Evolutionary conservation across 2,113 vertebrate species (phyloP).

Genomic region (Sapajus apella): DNA sequence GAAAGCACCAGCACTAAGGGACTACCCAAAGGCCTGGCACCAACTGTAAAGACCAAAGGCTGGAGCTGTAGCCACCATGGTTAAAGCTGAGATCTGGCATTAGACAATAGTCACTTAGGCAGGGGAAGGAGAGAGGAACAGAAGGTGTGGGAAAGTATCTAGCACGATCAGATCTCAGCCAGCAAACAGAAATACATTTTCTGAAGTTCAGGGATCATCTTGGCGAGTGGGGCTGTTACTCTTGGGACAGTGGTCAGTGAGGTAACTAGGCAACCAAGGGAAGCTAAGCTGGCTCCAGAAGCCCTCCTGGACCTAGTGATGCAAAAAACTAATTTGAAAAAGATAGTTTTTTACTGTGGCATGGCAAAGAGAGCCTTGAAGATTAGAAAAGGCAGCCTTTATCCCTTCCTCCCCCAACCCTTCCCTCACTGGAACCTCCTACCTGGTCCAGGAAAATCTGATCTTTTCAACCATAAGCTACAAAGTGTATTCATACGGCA

Average conservation of each 20-base stretch:
- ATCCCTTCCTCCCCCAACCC: not conserved
- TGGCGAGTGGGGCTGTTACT: not conserved
- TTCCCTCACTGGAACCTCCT: not conserved
- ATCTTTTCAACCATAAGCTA: not conserved
- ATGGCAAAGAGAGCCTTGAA: not conserved
- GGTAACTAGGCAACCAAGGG: not conserved
- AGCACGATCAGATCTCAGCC: not conserved
- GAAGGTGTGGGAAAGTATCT: not conserved
- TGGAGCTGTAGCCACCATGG: not conserved
- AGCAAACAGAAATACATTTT: not conserved
- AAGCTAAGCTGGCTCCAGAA: not conserved
- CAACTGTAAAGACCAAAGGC: not conserved
- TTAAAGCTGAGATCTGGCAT: not conserved
- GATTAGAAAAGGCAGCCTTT: not conserved
- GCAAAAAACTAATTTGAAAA: not conserved
- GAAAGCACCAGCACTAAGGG: not conserved
- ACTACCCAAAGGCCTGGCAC: not conserved
- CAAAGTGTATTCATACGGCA: not conserved
- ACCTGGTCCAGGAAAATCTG: not conserved
- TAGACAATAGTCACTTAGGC: not conserved
- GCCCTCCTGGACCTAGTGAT: not conserved
- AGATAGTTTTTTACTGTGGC: not conserved
- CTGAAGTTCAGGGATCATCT: not conserved
- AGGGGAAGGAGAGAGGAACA: not conserved
- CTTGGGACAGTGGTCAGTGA: not conserved